Evolutionary conservation across 2,797 vertebrate genomes (phyloP), one percentile per base, ranked within the genome.

Genomic region (Neosilurus hyrtlii): DNA sequence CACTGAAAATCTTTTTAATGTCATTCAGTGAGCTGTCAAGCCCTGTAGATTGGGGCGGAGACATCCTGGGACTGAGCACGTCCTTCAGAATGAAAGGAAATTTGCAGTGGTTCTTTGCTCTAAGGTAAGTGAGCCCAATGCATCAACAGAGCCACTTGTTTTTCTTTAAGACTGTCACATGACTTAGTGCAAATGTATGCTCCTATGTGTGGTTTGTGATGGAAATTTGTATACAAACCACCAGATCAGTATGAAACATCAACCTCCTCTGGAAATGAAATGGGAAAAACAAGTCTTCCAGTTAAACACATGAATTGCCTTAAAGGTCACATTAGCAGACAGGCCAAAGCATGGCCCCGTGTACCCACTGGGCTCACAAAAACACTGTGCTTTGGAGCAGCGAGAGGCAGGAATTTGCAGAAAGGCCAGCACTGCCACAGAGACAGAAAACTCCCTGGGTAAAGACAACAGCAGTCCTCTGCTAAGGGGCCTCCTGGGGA

Each of bases 381-480:
- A 74, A 78, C 11, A 37, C 30, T 24, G 22, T 1, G 22, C 73
- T 81, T 56, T 37, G 77, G 82, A 83, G 66, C 63, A 62, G 49
- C 65, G 16, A 74, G 74, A 82, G 72, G 62, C 84, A 76, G 73
- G 75, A 84, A 86, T 77, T 82, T 85, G 85, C 43, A 35, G 83
- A 82, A 84, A 85, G 85, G 71, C 70, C 85, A 80, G 76, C 56
- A 54, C 82, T 80, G 80, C 83, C 72, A 86, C 82, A 63, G 68
- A 87, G 83, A 87, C 86, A 43, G 79, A 83, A 62, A 84, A 76
- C 82, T 63, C 83, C 75, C 84, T 80, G 84, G 84, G 85, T 85
- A 92, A 91, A 85, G 84, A 88, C 85, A 90, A 89, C 89, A 89
- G 84, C 90, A 87, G 90, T 83, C 73, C 83, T 85, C 90, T 75